Evolutionary conservation across 2,888 invertebrate genomes (phyloP).

Genomic region (Spicauda simplicius): DNA sequence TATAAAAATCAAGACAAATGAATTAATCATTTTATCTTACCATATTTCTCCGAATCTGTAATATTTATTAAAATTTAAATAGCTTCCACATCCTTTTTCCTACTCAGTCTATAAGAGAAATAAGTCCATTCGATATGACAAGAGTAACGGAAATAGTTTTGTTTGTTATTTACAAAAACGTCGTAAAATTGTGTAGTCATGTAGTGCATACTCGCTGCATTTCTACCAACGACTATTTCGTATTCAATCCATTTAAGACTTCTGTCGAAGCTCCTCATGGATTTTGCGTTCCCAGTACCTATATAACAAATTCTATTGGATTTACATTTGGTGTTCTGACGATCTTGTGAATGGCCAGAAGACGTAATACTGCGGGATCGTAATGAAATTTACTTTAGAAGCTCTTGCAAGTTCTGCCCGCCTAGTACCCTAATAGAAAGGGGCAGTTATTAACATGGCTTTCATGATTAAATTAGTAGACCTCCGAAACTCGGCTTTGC

Average conservation of each 20-base stretch:
- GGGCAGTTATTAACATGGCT: constrained; percentile 36
- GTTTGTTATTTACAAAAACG: no score
- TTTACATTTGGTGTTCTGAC: constrained; percentile 44
- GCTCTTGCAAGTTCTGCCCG: constrained; percentile 36
- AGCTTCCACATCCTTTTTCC: no score
- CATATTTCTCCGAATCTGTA: no score
- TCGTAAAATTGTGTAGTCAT: no score
- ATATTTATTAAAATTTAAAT: no score
- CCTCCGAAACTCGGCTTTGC: constrained; percentile 24
- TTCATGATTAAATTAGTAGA: constrained; percentile 32
- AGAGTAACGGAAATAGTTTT: no score
- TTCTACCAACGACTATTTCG: constrained; percentile 42
- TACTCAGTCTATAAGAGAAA: no score
- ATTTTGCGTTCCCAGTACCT: constrained; percentile 40
- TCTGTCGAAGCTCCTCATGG: constrained; percentile 29
- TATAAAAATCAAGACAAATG: no score
- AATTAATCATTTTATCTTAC: no score
- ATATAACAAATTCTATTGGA: constrained; percentile 41
- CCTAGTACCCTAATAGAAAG: constrained; percentile 34
- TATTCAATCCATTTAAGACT: constrained; percentile 41
- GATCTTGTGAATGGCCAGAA: constrained; percentile 39
- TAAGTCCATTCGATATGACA: no score
- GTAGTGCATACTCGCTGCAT: no score
- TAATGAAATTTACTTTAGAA: constrained; percentile 42
- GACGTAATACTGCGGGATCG: constrained; percentile 36